A percentile compares a stretch with the other conserved stretches of the same genome.
phyloP scores from a whole-genome alignment of 2,113 vertebrate species.

The Pituophis catenifer region DNA sequence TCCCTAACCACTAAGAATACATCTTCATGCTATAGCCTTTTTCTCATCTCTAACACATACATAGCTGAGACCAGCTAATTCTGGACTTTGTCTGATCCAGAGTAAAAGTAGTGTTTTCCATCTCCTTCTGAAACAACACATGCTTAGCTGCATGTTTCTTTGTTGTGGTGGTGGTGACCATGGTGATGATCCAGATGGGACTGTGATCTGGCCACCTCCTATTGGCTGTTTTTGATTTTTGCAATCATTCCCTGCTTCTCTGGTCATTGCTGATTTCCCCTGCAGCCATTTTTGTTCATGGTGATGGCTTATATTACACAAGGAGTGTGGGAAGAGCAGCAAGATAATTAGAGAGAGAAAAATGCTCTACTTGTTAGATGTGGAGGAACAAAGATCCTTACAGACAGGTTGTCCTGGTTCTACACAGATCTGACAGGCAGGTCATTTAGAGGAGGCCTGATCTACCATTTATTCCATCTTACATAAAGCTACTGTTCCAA shows the following conservation, averaged over 20 bases:
- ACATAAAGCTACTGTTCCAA: not conserved
- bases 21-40: not conserved
- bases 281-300: not conserved
- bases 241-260: not conserved
- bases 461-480: not conserved
- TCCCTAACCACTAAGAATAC: not conserved
- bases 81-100: not conserved
- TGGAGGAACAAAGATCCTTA: not conserved
- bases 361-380: not conserved
- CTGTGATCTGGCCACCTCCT: not conserved
- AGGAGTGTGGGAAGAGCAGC: not conserved
- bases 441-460: not conserved
- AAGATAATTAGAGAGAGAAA: not conserved
- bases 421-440: not conserved
- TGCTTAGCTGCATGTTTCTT: not conserved
- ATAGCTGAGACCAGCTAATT: not conserved
- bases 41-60: not conserved
- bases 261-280: not conserved
- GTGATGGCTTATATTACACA: not conserved
- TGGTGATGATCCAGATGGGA: not conserved
- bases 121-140: not conserved
- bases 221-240: not conserved
- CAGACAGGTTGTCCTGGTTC: not conserved
- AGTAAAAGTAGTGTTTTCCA: not conserved
- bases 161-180: not conserved